Evolutionary conservation across 2,888 invertebrate species (phyloP).

Genomic region (Stenolophus ochropezus): DNA sequence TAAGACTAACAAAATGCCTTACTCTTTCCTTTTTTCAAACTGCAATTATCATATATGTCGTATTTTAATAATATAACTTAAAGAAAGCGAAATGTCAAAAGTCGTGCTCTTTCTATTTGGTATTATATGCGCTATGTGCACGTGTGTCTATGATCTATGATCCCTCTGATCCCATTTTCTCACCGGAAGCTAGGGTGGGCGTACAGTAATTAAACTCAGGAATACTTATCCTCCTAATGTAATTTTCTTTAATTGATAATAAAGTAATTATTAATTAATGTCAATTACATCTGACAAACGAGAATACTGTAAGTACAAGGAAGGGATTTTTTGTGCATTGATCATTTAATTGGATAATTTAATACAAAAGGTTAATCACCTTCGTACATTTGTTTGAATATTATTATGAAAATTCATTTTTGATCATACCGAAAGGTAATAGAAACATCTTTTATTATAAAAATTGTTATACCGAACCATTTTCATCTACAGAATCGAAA

Average conservation of each 20-base stretch:
- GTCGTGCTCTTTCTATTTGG: not conserved
- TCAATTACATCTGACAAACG: constrained; percentile 49
- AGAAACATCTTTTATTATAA: too few relatives aligned
- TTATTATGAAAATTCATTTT: too few relatives aligned
- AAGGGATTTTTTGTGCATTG: not conserved
- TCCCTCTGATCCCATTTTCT: not conserved
- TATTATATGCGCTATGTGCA: not conserved
- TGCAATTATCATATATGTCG: not conserved
- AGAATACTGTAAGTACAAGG: not conserved
- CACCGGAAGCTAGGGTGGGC: constrained; percentile 5
- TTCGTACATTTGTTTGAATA: too few relatives aligned
- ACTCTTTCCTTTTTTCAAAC: not conserved
- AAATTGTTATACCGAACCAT: too few relatives aligned
- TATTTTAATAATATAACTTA: not conserved
- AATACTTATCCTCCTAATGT: constrained; percentile 1
- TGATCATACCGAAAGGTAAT: too few relatives aligned
- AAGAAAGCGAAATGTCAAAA: not conserved
- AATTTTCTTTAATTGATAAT: constrained; percentile 46
- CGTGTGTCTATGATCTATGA: not conserved
- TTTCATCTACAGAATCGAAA: too few relatives aligned
- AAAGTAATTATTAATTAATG: constrained; percentile 50
- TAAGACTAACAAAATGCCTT: not conserved
- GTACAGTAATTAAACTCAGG: constrained; percentile 9
- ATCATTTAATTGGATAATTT: not conserved
- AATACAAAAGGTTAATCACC: not conserved